A percentile compares a stretch with the other conserved stretches of the same genome.
These are phyloP conservation scores for Pempheris klunzingeri DNA, from an alignment of 2,797 vertebrate genomes.

Conservation along the genomic window DNA sequence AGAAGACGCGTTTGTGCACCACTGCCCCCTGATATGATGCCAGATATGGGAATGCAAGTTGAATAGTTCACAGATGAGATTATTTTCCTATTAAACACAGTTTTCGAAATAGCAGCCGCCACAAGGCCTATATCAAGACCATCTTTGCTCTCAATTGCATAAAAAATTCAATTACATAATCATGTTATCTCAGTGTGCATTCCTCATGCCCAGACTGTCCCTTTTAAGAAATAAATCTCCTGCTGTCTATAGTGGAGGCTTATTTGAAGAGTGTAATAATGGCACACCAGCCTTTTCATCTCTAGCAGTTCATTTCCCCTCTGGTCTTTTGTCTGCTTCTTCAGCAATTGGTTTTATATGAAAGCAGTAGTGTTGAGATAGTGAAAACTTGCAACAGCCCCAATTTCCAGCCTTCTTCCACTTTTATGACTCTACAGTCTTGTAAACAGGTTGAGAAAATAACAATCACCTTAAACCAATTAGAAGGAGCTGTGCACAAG, in stretches of 20 bases:
- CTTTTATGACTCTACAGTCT: conserved; percentile 33
- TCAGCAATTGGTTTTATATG: conserved; percentile 57
- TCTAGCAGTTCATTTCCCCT: conserved; percentile 64
- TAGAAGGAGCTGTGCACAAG: conserved; percentile 1
- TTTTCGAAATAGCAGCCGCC: conserved; percentile 40
- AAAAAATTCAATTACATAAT: conserved; percentile 68
- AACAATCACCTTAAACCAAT: conserved; percentile 36
- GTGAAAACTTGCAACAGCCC: conserved; percentile 35
- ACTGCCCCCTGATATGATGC: conserved; percentile 21
- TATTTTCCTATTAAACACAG: conserved; percentile 61
- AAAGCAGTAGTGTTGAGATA: conserved; percentile 53
- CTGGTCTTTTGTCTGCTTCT: conserved; percentile 59
- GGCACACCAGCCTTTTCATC: conserved; percentile 65
- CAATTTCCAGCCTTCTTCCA: conserved; percentile 8
- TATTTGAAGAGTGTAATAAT: conserved; percentile 73
- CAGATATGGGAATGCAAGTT: conserved; percentile 50
- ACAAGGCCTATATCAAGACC: conserved; percentile 39
- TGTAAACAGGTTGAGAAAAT: conserved; percentile 39
- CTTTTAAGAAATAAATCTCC: conserved; percentile 42
- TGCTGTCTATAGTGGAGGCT: conserved; percentile 43
- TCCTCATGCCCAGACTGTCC: conserved; percentile 43
- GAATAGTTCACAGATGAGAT: conserved; percentile 62
- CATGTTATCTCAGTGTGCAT: conserved; percentile 58
- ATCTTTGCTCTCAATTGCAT: conserved; percentile 56
- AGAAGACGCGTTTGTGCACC: conserved; percentile 24